phyloP scores from a whole-genome alignment of 2,888 invertebrate genomes.

The Hydroisotoma schaefferi region DNA sequence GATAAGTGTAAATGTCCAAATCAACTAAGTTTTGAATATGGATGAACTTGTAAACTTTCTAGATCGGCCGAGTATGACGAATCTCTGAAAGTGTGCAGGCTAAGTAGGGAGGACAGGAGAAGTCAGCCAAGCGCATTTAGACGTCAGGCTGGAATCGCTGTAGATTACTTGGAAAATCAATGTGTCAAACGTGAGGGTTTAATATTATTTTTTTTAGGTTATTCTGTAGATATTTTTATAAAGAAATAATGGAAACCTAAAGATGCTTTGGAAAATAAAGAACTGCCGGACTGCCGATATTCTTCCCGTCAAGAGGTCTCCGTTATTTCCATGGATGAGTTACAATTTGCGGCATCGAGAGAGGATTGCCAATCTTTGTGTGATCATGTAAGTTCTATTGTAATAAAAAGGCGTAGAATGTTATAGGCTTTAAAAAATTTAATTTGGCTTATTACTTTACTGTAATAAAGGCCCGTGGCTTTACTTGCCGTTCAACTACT shows the following conservation, averaged over 20 bases:
- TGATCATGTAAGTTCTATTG: conserved; percentile 50
- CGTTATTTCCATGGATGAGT: conserved; percentile 53
- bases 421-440: background rate
- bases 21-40: background rate
- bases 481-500: conserved; percentile 54
- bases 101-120: conserved; percentile 57
- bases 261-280: conserved; percentile 42
- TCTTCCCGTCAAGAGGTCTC: conserved; percentile 51
- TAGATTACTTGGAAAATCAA: conserved; percentile 59
- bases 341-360: conserved; percentile 53
- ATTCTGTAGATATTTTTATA: background rate
- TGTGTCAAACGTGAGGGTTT: conserved; percentile 54
- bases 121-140: conserved; percentile 57
- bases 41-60: background rate
- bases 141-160: conserved; percentile 51
- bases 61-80: conserved; percentile 58
- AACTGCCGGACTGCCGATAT: conserved; percentile 54
- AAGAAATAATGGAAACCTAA: too few species aligned
- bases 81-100: conserved; percentile 53
- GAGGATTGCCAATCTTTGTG: conserved; percentile 54
- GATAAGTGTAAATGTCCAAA: background rate
- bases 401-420: background rate
- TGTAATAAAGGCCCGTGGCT: conserved; percentile 50
- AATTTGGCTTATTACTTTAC: background rate
- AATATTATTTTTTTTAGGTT: background rate